Base-by-base conservation (phyloP, 2,797 vertebrate species). In the Rhadinocentrus ornatus region DNA sequence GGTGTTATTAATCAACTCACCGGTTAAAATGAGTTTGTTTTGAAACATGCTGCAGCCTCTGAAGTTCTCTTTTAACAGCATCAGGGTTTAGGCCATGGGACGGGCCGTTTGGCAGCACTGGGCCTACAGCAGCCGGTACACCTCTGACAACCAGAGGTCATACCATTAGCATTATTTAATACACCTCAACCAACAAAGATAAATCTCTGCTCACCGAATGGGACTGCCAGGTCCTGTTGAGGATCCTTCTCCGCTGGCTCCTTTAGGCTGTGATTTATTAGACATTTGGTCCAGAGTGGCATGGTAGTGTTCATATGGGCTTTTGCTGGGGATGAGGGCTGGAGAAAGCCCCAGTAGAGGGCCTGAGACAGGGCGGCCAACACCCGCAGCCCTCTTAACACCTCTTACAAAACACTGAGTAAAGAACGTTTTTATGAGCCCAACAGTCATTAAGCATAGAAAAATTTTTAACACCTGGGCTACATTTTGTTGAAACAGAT, bases 281-380 rank as follows among this genome's bases (percentile, higher is more conserved):
- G 94, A 87, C 87, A 95, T 91, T 80, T 96, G 95, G 78, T 97
- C 96, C 87, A 96, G 93, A 70, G 94, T 91, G 76, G 94, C 92
- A 54, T 96, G 94, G 67, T 95, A 94, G 81, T 95, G 95, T 66
- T 97, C 96, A 89, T 94, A 95, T 0, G 86, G 90, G 84, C 89
- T 90, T 90, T 93, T 93, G 77, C 90, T 90, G 77, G 89, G 82
- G 53, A 81, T 74, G 15, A 55, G 54, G 22, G 71, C 73, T 11
- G 83, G 72, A 71, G 79, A 5, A 5, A 68, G 74, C 22, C 75
- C 84, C 13, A 73, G 75, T 52, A 15, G 72, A 39, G 78, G 66
- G 39, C 71, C 56, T 35, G 69, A 61, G 48, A 77, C 50, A 61
- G 87, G 69, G 73, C 80, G 69, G 26, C 60, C 71, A 29, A 89